These are phyloP conservation scores for Promerops cafer DNA, from an alignment of 2,113 vertebrate species.

Conservation along the genomic window DNA sequence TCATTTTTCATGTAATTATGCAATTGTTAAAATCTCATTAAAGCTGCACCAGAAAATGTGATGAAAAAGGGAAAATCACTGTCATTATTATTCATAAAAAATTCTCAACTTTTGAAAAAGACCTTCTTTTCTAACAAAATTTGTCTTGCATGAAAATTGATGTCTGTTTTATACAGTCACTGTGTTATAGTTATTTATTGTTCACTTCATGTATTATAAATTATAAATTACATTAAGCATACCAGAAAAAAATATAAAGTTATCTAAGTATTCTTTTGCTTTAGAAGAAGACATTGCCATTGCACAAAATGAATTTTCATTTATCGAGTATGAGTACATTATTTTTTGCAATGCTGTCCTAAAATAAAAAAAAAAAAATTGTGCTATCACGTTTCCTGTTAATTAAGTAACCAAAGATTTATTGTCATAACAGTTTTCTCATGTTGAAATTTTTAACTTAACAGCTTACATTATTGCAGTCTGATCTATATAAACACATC, in stretches of 20 bases:
- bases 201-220: neutral
- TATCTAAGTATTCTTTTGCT: neutral
- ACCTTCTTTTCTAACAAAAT: neutral
- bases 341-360: neutral
- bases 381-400: neutral
- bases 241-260: neutral
- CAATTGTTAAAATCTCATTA: neutral
- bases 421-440: conserved; percentile 32
- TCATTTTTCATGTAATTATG: neutral
- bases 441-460: conserved; percentile 17
- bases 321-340: neutral
- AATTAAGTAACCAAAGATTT: conserved; percentile 42
- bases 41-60: neutral
- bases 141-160: neutral
- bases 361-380: neutral
- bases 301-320: neutral
- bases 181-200: neutral
- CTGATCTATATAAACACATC: neutral
- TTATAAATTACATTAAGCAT: neutral
- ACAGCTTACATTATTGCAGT: conserved; percentile 25
- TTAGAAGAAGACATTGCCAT: neutral
- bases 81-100: neutral
- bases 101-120: neutral
- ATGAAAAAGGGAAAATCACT: neutral
- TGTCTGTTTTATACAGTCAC: neutral